Evolutionary conservation across 2,113 vertebrate genomes (phyloP).

Genomic region (Cariama cristata): DNA sequence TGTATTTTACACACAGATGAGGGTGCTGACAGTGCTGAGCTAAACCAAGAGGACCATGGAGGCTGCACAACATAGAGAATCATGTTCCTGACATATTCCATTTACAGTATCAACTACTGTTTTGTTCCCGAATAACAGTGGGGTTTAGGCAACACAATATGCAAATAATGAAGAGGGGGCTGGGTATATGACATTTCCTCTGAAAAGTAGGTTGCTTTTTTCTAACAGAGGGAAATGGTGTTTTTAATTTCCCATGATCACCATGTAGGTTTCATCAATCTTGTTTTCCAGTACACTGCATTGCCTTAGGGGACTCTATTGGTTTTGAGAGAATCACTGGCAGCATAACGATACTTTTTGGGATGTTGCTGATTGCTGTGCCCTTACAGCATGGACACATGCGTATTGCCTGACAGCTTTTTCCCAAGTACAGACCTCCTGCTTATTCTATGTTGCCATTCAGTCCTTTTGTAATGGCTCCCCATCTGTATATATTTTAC

Average conservation of each 20-base stretch:
- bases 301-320: background rate
- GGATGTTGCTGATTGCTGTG: background rate
- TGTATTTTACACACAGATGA: background rate
- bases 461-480: background rate
- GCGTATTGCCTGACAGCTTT: background rate
- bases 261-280: background rate
- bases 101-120: background rate
- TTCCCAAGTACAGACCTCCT: background rate
- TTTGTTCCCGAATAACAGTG: background rate
- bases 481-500: background rate
- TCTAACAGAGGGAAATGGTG: background rate
- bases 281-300: background rate
- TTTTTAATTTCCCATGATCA: background rate
- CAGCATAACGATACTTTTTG: background rate
- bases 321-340: background rate
- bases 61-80: background rate
- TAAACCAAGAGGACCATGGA: background rate
- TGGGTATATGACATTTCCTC: background rate
- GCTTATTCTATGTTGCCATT: background rate
- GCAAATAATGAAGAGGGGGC: background rate
- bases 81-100: background rate
- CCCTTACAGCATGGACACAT: fast-evolving
- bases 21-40: background rate
- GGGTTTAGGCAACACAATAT: background rate
- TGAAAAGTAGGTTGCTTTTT: background rate